A percentile compares a stretch with the other conserved stretches of the same genome.
phyloP scores from a whole-genome alignment of 2,888 invertebrate species.

The Drosophila tanythrix region DNA sequence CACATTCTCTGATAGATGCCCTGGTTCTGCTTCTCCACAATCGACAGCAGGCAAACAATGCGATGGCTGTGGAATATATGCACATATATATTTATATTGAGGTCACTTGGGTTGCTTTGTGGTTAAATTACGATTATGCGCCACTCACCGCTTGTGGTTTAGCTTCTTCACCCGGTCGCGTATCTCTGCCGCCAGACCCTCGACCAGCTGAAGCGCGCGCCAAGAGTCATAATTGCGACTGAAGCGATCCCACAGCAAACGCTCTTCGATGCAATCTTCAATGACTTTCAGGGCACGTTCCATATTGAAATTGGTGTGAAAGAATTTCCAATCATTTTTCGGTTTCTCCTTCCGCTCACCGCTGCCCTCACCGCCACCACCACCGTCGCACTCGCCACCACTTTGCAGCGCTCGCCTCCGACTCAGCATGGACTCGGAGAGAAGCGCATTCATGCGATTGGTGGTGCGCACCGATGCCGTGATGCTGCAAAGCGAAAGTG shows the following conservation, averaged over 20 bases:
- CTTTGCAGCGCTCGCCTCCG: constrained; percentile 73
- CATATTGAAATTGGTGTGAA: constrained; percentile 84
- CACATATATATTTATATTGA: constrained; percentile 1
- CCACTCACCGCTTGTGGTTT: constrained; percentile 79
- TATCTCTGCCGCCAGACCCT: constrained; percentile 82
- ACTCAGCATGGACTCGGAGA: constrained; percentile 82
- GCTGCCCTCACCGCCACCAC: constrained; percentile 44
- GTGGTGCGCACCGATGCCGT: constrained; percentile 84
- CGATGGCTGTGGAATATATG: constrained; percentile 76
- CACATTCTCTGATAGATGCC: constrained; percentile 83
- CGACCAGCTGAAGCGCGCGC: constrained; percentile 83
- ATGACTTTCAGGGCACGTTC: constrained; percentile 83
- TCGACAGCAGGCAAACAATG: constrained; percentile 83
- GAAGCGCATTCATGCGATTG: constrained; percentile 84
- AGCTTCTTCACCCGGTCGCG: constrained; percentile 82
- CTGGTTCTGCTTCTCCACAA: constrained; percentile 84
- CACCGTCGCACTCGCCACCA: constrained; percentile 48
- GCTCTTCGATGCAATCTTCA: constrained; percentile 82
- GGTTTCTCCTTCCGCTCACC: constrained; percentile 67
- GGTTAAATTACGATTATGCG: constrained; percentile 16
- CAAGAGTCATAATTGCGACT: constrained; percentile 84
- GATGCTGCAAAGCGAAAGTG: constrained; percentile 71
- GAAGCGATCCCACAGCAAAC: constrained; percentile 84
- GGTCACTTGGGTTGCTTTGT: constrained; percentile 16
- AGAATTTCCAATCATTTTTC: constrained; percentile 80